These are phyloP conservation scores for Hypomecis atomaria DNA, from an alignment of 2,888 invertebrate genomes.

Conservation along the genomic window DNA sequence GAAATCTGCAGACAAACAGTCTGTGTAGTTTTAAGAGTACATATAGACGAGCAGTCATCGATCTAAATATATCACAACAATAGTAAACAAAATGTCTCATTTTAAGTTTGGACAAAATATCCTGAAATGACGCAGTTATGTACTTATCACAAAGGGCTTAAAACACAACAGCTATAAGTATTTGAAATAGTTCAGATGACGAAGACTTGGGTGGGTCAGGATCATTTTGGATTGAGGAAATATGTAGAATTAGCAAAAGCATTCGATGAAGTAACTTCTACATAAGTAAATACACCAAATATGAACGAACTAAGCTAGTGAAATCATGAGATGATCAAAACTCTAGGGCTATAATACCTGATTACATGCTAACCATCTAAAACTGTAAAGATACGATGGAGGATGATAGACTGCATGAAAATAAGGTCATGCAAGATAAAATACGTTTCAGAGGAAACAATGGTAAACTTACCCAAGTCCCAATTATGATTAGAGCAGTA, in stretches of 20 bases:
- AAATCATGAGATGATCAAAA: slow-evolving; percentile 54
- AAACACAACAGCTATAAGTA: neutral
- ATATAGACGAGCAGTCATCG: neutral
- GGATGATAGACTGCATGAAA: slow-evolving; percentile 57
- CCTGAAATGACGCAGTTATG: neutral
- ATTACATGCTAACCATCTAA: slow-evolving; percentile 30
- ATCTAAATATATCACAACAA: neutral
- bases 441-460: slow-evolving; percentile 38
- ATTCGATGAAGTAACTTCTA: slow-evolving; percentile 55
- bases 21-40: neutral
- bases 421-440: slow-evolving; percentile 60
- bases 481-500: slow-evolving; percentile 39
- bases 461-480: slow-evolving; percentile 58
- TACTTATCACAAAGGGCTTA: neutral
- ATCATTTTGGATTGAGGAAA: slow-evolving; percentile 47
- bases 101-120: neutral
- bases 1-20: neutral
- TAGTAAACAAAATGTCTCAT: neutral
- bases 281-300: slow-evolving; percentile 45
- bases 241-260: slow-evolving; percentile 54
- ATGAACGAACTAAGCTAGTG: slow-evolving; percentile 57
- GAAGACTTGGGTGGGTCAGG: slow-evolving; percentile 51
- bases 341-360: slow-evolving; percentile 57
- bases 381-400: slow-evolving; percentile 46
- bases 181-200: slow-evolving; percentile 45